These are phyloP conservation scores for Laticauda laticaudata DNA, from an alignment of 2,113 vertebrate species.

Conservation along the genomic window DNA sequence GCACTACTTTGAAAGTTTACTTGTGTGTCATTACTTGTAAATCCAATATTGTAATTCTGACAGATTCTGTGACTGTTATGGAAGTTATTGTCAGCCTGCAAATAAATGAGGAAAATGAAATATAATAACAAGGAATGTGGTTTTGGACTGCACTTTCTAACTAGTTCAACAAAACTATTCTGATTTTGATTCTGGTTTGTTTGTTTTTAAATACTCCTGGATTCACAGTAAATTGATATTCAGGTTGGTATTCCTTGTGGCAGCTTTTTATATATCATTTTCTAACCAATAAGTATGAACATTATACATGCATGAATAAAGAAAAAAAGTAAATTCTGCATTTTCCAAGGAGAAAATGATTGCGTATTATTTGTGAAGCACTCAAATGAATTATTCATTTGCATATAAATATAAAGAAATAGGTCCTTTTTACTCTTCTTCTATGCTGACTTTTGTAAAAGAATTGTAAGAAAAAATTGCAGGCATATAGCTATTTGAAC, in stretches of 20 bases:
- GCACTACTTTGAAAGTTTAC: neutral
- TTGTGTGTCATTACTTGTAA: neutral
- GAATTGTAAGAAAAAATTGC: neutral
- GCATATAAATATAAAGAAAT: neutral
- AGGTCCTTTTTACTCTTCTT: neutral
- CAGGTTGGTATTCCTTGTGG: neutral
- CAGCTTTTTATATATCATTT: neutral
- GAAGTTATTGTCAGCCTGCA: neutral
- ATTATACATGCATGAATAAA: slow-evolving; percentile 12
- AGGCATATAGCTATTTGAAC: neutral
- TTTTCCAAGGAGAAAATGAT: slow-evolving; percentile 32
- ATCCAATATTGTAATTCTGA: neutral
- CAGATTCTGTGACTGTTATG: neutral
- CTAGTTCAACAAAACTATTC: neutral
- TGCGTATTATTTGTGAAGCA: slow-evolving; percentile 25
- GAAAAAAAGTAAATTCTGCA: slow-evolving; percentile 23
- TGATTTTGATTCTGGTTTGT: neutral
- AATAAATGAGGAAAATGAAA: neutral
- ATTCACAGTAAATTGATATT: slow-evolving; percentile 4
- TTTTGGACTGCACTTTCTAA: neutral
- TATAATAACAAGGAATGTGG: neutral
- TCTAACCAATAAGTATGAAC: slow-evolving; percentile 19
- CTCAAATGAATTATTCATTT: slow-evolving; percentile 43
- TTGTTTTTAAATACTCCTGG: neutral
- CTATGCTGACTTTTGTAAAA: slow-evolving; percentile 3